phyloP scores from a whole-genome alignment of 2,888 invertebrate species.

The Ditylenchus weischeri region DNA sequence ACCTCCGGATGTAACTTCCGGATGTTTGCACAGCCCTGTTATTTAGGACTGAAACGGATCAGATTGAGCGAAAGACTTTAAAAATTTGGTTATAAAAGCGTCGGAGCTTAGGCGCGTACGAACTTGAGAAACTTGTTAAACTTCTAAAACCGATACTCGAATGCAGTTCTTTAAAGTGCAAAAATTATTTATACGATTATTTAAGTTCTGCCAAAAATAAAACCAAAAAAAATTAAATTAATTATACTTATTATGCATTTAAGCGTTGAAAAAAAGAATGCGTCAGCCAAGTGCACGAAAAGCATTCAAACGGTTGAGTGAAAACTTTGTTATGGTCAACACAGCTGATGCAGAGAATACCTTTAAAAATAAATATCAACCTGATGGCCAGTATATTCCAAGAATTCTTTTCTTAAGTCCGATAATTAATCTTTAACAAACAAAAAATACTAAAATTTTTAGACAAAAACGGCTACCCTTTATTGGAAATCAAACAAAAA shows the following conservation, averaged over 20 bases:
- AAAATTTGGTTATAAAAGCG: too few relatives aligned
- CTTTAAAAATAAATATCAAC: slow-evolving; percentile 56
- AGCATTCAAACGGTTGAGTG: slow-evolving; percentile 54
- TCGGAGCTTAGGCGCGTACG: too few relatives aligned
- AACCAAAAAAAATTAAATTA: too few relatives aligned
- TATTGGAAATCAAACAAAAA: slow-evolving; percentile 55
- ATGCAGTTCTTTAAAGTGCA: too few relatives aligned
- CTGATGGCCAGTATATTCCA: slow-evolving; percentile 57
- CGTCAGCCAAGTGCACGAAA: slow-evolving; percentile 58
- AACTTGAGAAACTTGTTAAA: too few relatives aligned
- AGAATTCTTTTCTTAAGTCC: slow-evolving; percentile 53
- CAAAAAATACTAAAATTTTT: not conserved
- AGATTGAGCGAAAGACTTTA: too few relatives aligned
- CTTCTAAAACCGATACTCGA: too few relatives aligned
- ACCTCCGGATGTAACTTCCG: too few relatives aligned
- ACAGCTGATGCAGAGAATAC: slow-evolving; percentile 61
- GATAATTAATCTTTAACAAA: not conserved
- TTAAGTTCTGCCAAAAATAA: too few relatives aligned
- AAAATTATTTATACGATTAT: too few relatives aligned
- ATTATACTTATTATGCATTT: slow-evolving; percentile 17
- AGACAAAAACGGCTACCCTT: slow-evolving; percentile 56
- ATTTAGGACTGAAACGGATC: too few relatives aligned
- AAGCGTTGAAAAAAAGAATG: slow-evolving; percentile 58
- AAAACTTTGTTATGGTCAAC: slow-evolving; percentile 62
- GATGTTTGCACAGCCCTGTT: too few relatives aligned